Evolutionary conservation across 2,888 invertebrate species (phyloP), one percentile per base, ranked within the genome.

Genomic region (Reticulitermes lucifugus): DNA sequence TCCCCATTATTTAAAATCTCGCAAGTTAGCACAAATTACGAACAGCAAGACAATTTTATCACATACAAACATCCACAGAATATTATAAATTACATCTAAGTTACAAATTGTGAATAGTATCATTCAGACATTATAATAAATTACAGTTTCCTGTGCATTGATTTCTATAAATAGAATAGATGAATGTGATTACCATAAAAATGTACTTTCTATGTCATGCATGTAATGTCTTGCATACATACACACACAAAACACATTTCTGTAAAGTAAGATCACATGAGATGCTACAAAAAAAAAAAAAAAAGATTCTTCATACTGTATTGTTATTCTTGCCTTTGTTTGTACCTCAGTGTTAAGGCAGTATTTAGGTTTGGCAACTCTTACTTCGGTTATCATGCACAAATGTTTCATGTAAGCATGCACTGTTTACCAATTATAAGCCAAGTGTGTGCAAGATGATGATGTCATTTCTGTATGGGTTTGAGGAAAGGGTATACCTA

Each of bases 321-420:
- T 41, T 73, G 41, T 41, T 73, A 41, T 73, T 41, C 41, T 70
- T 70, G 73, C 41, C 41, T 41, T 41, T 73, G 5, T 73, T 73
- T 73, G 35, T 41, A 73, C 73, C 41, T 73, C 73, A 65, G 35
- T 73, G 1, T 29, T 73, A 73, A 73, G 41, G 73, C 73, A 73
- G 25, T 41, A 73, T 73, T 73, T 73, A 73, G 0, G 18, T 73
- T 25, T 73, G 73, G 21, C 14, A 73, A 73, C 73, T 46, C 46
- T 46, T 7, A 46, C 9, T 73, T 29, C 14, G n/a, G n/a, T 70
- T 25, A 12, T 29, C 70, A 70, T 41, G 29, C 41, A 41, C 7
- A 41, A 29, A 21, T 73, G 41, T 41, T 73, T 73, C 14, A 29
- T 41, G 14, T 70, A 29, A 70, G 5, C 12, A 29, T 3, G 70